phyloP scores from a whole-genome alignment of 2,113 vertebrate genomes.

The Ptilonorhynchus violaceus region DNA sequence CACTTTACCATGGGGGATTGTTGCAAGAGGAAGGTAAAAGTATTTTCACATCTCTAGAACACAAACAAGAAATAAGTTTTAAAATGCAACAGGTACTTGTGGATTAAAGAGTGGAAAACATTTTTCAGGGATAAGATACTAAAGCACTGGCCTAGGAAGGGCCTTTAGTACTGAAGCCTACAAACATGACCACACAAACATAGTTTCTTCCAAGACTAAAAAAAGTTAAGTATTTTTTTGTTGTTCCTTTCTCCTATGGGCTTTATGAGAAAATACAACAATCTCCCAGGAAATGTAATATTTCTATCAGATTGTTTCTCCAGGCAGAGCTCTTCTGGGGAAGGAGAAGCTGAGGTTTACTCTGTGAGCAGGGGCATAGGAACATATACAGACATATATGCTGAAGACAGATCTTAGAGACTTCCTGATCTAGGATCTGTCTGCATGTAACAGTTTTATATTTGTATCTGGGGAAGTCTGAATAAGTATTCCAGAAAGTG shows the following conservation, averaged over 20 bases:
- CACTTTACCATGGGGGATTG: background rate
- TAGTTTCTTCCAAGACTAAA: background rate
- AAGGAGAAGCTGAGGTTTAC: background rate
- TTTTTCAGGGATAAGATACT: background rate
- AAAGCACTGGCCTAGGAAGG: background rate
- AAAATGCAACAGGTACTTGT: background rate
- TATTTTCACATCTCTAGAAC: background rate
- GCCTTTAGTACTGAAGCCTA: background rate
- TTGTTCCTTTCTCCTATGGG: background rate
- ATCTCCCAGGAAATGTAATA: background rate
- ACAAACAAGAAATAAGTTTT: background rate
- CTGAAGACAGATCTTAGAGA: background rate
- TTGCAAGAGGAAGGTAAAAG: background rate
- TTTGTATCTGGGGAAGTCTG: background rate
- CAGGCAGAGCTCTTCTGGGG: background rate
- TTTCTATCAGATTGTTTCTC: background rate
- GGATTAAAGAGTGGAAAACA: background rate
- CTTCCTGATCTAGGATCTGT: background rate
- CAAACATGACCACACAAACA: background rate
- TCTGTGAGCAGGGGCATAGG: background rate
- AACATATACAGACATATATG: background rate
- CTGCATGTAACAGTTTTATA: background rate
- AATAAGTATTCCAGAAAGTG: background rate
- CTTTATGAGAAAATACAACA: background rate
- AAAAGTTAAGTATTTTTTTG: background rate